phyloP scores from a whole-genome alignment of 2,113 vertebrate genomes.

The Agapornis roseicollis region DNA sequence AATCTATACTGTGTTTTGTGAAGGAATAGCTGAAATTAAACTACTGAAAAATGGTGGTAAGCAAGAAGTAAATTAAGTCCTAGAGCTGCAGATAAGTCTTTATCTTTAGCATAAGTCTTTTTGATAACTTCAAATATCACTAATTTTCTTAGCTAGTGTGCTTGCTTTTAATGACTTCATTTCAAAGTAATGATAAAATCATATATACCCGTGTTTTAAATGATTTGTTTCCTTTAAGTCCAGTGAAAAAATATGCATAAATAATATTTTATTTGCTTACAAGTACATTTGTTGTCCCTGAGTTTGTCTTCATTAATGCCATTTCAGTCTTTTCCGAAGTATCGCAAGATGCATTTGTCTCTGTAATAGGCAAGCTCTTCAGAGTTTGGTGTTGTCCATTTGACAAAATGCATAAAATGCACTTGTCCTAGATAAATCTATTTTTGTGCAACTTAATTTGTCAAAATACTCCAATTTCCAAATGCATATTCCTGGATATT shows the following conservation, averaged over 20 bases:
- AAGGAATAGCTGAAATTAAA: conserved; percentile 9
- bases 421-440: background rate
- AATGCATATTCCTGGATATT: background rate
- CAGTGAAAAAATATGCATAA: conserved; percentile 12
- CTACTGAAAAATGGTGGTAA: conserved; percentile 3
- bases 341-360: background rate
- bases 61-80: conserved; percentile 27
- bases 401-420: background rate
- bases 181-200: conserved; percentile 40
- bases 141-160: background rate
- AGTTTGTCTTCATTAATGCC: background rate
- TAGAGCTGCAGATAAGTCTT: background rate
- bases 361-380: background rate
- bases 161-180: background rate
- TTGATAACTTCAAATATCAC: conserved; percentile 12
- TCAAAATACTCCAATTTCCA: background rate
- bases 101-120: conserved; percentile 15
- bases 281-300: background rate
- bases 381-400: background rate
- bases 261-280: background rate
- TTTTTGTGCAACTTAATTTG: background rate
- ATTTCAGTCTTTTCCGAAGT: background rate
- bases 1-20: background rate
- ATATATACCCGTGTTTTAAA: background rate
- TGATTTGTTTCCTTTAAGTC: background rate